Evolutionary conservation across 37 sponge, comb jelly and placozoan species (phyloP).

Genomic region (Cliona cf. orientalis): DNA sequence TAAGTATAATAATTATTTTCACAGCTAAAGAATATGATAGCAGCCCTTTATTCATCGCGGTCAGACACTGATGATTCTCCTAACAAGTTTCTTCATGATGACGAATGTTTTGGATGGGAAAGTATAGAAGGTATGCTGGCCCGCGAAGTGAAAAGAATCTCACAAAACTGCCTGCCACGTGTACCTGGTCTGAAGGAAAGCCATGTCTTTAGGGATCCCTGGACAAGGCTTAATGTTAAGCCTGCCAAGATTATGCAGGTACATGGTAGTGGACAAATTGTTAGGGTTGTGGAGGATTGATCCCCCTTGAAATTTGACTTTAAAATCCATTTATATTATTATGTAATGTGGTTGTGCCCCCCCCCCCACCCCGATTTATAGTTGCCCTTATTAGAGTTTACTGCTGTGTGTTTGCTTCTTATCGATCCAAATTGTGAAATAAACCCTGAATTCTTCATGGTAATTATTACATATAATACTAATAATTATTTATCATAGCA

Average conservation of each 20-base stretch:
- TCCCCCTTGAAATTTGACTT: too few species aligned
- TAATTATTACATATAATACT: not conserved
- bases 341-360: too few species aligned
- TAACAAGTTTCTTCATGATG: not conserved
- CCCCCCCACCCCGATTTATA: too few species aligned
- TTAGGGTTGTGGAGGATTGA: too few species aligned
- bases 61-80: not conserved
- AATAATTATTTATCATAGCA: not conserved
- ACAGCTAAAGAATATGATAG: constrained; percentile 29
- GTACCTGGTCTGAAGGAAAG: constrained; percentile 46
- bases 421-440: too few species aligned
- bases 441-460: too few species aligned
- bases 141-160: not conserved
- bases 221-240: constrained; percentile 40
- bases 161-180: constrained; percentile 11
- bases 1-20: too few species aligned
- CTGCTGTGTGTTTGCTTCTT: too few species aligned
- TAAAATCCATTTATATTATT: too few species aligned
- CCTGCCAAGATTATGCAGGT: constrained; percentile 53
- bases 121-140: not conserved
- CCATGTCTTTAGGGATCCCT: constrained; percentile 26
- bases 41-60: constrained; percentile 14
- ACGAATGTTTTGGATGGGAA: constrained; percentile 13
- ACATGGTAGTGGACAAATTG: not conserved
- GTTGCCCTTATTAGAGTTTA: too few species aligned